phyloP scores from a whole-genome alignment of 2,888 invertebrate genomes.

The Camponotus fellah region DNA sequence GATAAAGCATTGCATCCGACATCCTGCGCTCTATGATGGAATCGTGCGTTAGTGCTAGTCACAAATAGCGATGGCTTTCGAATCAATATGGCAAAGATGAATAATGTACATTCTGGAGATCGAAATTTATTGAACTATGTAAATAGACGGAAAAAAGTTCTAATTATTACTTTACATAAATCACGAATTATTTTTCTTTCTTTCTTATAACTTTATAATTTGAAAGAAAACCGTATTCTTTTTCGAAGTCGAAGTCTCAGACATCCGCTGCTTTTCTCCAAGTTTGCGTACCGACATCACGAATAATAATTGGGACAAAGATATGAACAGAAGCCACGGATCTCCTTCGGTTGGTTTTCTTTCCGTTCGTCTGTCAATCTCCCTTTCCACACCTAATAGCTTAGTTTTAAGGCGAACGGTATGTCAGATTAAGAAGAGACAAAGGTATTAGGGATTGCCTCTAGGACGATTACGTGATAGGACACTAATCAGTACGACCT shows the following conservation, averaged over 20 bases:
- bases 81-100: conserved; percentile 19
- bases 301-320: conserved; percentile 59
- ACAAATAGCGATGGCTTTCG: conserved; percentile 14
- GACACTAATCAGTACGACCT: conserved; percentile 74
- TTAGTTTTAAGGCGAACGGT: conserved; percentile 51
- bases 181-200: not conserved
- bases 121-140: conserved; percentile 7
- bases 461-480: conserved; percentile 68
- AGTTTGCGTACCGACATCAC: conserved; percentile 40
- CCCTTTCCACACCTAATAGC: conserved; percentile 56
- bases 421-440: conserved; percentile 63
- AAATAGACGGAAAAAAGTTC: conserved; percentile 12
- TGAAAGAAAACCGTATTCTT: conserved; percentile 15
- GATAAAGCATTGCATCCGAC: conserved; percentile 14
- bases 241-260: not conserved
- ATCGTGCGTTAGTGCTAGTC: conserved; percentile 31
- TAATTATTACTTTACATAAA: conserved; percentile 16
- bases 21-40: conserved; percentile 1
- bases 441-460: conserved; percentile 66
- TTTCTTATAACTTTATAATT: not conserved
- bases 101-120: conserved; percentile 3
- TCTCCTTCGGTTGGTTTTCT: conserved; percentile 11
- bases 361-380: conserved; percentile 45
- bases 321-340: conserved; percentile 8
- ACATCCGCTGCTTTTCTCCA: conserved; percentile 17